phyloP scores from a whole-genome alignment of 2,797 vertebrate genomes.

The Tauraco hartlaubi region DNA sequence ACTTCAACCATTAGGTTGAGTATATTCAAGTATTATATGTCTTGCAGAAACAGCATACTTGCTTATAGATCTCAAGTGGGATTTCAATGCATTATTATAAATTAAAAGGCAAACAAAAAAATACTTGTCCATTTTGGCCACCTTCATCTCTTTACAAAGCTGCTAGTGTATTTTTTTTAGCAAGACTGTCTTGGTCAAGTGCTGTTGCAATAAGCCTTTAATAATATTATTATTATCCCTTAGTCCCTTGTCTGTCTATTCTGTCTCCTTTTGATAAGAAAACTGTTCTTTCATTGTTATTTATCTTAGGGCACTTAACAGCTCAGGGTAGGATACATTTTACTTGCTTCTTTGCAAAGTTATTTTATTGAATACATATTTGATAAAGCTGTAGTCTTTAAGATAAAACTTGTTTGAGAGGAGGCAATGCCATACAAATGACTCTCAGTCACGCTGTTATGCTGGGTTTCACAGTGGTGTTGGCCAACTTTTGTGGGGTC shows the following conservation, averaged over 20 bases:
- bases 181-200: neutral
- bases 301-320: neutral
- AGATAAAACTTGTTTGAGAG: neutral
- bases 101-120: neutral
- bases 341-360: neutral
- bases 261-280: neutral
- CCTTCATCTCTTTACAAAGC: neutral
- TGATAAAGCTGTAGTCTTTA: neutral
- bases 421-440: neutral
- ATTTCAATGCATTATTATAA: neutral
- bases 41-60: neutral
- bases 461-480: neutral
- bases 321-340: neutral
- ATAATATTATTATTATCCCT: neutral
- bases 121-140: neutral
- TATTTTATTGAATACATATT: neutral
- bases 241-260: neutral
- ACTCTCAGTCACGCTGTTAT: neutral
- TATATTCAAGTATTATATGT: neutral
- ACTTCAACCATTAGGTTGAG: neutral
- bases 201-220: neutral
- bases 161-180: neutral
- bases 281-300: neutral
- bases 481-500: accelerated
- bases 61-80: neutral